These are phyloP conservation scores for Carposina sasakii DNA, from an alignment of 1,140 invertebrate species.

Conservation along the genomic window DNA sequence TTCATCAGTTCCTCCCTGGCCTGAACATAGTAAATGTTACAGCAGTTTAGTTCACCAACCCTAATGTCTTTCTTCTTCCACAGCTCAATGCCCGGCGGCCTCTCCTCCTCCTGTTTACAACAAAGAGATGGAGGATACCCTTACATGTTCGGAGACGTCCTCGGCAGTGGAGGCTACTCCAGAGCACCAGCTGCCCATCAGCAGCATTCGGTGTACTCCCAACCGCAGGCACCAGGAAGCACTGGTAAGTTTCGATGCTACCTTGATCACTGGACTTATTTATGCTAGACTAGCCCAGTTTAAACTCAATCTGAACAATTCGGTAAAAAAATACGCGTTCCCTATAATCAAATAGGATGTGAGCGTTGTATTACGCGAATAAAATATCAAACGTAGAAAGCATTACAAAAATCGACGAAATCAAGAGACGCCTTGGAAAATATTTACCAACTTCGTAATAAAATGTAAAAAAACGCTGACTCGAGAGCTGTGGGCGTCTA, in stretches of 20 bases:
- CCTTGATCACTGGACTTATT: no score
- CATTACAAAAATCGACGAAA: conserved; percentile 40
- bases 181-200: conserved; percentile 79
- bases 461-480: conserved; percentile 65
- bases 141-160: conserved; percentile 90
- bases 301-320: no score
- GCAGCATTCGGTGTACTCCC: conserved; percentile 74
- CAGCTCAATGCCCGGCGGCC: conserved; percentile 89
- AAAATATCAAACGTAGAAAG: conserved; percentile 11
- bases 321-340: no score
- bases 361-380: no score
- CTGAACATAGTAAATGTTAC: no score
- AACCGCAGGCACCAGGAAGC: conserved; percentile 70
- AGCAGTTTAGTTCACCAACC: no score
- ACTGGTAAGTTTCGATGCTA: conserved; percentile 63
- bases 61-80: no score
- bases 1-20: no score
- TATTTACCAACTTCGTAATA: conserved; percentile 68
- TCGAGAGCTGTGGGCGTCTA: conserved; percentile 66
- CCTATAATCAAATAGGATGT: no score
- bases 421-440: conserved; percentile 48
- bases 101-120: conserved; percentile 91
- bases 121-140: conserved; percentile 90
- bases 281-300: no score
- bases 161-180: conserved; percentile 78